Evolutionary conservation across 2,888 invertebrate genomes (phyloP), one percentile per base, ranked within the genome.

Genomic region (Timema podura): DNA sequence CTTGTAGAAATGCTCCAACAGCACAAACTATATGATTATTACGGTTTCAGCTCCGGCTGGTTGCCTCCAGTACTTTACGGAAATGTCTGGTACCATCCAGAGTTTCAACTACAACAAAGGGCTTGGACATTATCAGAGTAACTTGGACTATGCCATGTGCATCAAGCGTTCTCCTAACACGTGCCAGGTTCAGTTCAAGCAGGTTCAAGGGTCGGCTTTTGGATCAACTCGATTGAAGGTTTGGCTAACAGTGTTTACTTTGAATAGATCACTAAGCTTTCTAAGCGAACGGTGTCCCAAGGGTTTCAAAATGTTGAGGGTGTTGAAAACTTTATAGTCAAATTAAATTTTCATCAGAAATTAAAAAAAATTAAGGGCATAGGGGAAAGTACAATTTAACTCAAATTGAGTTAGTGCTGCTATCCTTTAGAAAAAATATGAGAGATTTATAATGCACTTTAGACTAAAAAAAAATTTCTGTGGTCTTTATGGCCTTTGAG

Each of bases 61-160:
- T 59, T 89, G 89, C 67, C 82, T 88, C 30, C 90, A 90, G 75
- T 90, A 87, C 80, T 88, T 83, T 77, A 87, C 87, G 0, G 86
- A 87, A 64, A 77, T 83, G 0, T 77, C 80, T 0, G 89, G 88
- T 0, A 76, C 77, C 6, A 83, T 90, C 72, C 85, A 85, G 71
- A 86, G 85, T 0, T 89, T 90, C 74, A 90, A 89, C 76, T 89
- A 84, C 75, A 86, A 87, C 76, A 77, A 82, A 5, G 69, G 45
- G 13, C 83, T 83, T 0, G 73, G 78, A 0, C 85, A 86, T 0
- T 89, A 88, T 74, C 85, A 86, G 71, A 84, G 83, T 0, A 84
- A 84, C 73, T 76, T 87, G 70, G 81, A 82, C 1, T 90, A 90
- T 75, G 86, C 88, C 0, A 87, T 88, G 0, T 90, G 89, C 78